phyloP scores from a whole-genome alignment of 2,888 invertebrate species.

The Nephrotoma flavescens region DNA sequence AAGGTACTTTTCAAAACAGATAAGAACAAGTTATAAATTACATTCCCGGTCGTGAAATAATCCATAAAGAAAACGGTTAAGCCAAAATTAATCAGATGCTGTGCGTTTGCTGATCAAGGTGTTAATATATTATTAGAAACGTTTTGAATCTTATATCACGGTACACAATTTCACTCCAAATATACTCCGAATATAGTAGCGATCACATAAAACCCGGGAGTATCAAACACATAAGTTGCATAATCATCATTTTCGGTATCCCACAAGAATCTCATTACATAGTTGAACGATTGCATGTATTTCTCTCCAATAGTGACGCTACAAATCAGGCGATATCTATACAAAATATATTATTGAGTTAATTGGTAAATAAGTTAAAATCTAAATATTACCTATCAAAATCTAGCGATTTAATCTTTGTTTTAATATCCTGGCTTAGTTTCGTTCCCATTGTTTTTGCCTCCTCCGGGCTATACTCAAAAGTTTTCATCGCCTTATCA shows the following conservation, averaged over 20 bases:
- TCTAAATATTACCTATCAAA: conserved; percentile 22
- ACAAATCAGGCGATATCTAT: conserved; percentile 7
- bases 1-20: no score
- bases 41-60: no score
- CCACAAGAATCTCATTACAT: conserved; percentile 6
- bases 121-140: no score
- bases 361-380: not conserved
- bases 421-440: conserved; percentile 29
- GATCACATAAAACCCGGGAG: conserved; percentile 3
- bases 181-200: conserved; percentile 7
- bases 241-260: conserved; percentile 6
- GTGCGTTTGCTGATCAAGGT: no score
- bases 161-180: conserved; percentile 3
- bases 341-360: not conserved
- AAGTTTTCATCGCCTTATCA: conserved; percentile 22
- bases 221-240: conserved; percentile 7
- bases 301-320: conserved; percentile 7
- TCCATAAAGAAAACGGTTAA: no score
- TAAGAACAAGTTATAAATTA: no score
- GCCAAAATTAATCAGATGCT: no score
- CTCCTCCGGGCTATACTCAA: conserved; percentile 23
- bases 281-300: conserved; percentile 8
- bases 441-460: conserved; percentile 22
- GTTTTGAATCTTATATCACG: no score
- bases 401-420: conserved; percentile 21